Conservation (phyloP, 2,888 invertebrate species). For the Leucophenga maculata region DNA sequence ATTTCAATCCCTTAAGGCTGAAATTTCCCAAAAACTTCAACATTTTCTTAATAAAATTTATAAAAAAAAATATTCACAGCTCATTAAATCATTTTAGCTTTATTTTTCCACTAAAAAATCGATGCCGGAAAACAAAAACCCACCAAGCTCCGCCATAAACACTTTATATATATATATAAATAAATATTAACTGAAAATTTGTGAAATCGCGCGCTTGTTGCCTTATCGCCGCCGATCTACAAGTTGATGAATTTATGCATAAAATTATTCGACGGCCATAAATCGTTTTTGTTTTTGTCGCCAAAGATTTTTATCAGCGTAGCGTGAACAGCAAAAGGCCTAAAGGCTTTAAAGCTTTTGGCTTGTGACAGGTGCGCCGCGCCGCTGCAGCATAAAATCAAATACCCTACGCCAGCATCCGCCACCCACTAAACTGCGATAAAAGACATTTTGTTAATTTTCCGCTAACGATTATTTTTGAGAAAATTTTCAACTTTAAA, state of each 20-base stretch:
- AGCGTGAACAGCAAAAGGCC: neutral
- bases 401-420: neutral
- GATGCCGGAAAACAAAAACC: neutral
- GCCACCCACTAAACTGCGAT: conserved; percentile 25
- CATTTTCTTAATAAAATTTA: no score
- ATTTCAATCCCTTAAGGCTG: no score
- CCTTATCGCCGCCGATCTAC: conserved; percentile 41
- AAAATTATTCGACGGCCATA: conserved; percentile 38
- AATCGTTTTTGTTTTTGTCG: conserved; percentile 50
- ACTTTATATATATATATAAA: no score
- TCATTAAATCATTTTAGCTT: no score
- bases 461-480: conserved; percentile 66
- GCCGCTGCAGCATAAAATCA: conserved; percentile 16
- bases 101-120: no score
- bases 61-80: no score
- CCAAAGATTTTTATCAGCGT: conserved; percentile 42
- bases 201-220: conserved; percentile 49
- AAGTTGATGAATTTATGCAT: conserved; percentile 56
- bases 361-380: conserved; percentile 46
- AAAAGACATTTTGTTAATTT: conserved; percentile 57
- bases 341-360: conserved; percentile 19
- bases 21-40: no score
- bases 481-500: conserved; percentile 56
- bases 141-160: no score
- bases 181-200: conserved; percentile 55